A percentile compares a stretch with the other conserved stretches of the same genome.
Conservation (phyloP, 2,888 invertebrate genomes). For the Pardosa pseudoannulata region DNA sequence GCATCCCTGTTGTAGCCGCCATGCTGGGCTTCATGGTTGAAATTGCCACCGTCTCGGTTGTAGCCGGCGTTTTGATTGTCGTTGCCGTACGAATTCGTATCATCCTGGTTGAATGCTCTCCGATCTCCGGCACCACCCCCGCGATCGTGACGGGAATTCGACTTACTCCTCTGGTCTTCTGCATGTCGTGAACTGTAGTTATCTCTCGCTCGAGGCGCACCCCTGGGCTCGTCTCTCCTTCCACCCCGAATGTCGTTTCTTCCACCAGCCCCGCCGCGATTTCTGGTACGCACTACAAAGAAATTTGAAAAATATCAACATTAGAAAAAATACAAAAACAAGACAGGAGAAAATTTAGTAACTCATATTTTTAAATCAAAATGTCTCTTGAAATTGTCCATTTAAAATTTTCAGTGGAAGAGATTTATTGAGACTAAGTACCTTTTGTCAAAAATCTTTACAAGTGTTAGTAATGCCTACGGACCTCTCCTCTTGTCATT, state of each 20-base stretch:
- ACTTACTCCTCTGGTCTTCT: neutral
- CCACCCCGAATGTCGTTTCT: conserved; percentile 32
- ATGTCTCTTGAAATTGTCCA: no score
- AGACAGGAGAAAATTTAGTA: no score
- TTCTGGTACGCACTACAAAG: conserved; percentile 47
- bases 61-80: neutral
- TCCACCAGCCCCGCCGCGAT: conserved; percentile 11
- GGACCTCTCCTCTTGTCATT: no score
- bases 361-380: no score
- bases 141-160: conserved; percentile 13
- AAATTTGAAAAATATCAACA: no score
- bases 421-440: no score
- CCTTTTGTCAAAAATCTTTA: no score
- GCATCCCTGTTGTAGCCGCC: neutral
- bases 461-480: no score
- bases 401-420: no score
- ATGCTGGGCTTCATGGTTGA: neutral
- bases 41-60: neutral
- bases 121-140: neutral
- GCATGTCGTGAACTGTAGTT: conserved; percentile 9
- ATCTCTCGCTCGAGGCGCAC: conserved; percentile 38
- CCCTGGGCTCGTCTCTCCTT: conserved; percentile 57
- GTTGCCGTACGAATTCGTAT: neutral
- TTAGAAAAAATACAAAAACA: no score
- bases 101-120: neutral